phyloP scores from a whole-genome alignment of 2,888 invertebrate species.

The Tenthredo notha region DNA sequence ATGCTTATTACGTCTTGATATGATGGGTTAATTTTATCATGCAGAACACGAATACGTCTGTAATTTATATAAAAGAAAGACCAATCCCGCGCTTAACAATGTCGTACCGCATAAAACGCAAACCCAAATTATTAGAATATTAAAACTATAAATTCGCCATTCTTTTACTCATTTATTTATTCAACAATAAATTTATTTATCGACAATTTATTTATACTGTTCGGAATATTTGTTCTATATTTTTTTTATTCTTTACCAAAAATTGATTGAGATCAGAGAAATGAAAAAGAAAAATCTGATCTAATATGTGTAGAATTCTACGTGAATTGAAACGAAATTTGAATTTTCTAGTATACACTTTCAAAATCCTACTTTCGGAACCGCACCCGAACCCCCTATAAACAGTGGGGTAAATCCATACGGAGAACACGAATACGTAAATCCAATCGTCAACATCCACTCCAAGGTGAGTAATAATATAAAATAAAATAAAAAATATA shows the following conservation, averaged over 20 bases:
- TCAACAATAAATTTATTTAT: background rate
- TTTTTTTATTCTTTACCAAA: background rate
- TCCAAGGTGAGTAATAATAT: slow-evolving; percentile 38
- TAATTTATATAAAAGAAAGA: background rate
- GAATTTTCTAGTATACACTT: slow-evolving; percentile 71
- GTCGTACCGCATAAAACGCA: background rate
- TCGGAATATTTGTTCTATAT: background rate
- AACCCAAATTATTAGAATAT: background rate
- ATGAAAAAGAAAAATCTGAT: background rate
- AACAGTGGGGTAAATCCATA: slow-evolving; percentile 65
- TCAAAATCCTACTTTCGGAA: slow-evolving; percentile 73
- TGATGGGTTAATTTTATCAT: background rate
- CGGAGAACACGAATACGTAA: slow-evolving; percentile 74
- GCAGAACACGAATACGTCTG: background rate
- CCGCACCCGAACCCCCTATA: slow-evolving; percentile 59
- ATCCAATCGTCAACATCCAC: slow-evolving; percentile 65
- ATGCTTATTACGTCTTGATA: background rate
- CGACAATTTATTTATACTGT: background rate
- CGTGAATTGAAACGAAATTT: slow-evolving; percentile 9
- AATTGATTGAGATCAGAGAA: background rate
- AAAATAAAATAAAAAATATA: background rate
- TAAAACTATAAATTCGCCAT: background rate
- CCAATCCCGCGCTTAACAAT: background rate
- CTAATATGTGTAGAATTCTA: background rate
- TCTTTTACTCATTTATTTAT: too few species aligned